Evolutionary conservation across 2,797 vertebrate species (phyloP), one percentile per base, ranked within the genome.

Genomic region (Enteromius treurensis): DNA sequence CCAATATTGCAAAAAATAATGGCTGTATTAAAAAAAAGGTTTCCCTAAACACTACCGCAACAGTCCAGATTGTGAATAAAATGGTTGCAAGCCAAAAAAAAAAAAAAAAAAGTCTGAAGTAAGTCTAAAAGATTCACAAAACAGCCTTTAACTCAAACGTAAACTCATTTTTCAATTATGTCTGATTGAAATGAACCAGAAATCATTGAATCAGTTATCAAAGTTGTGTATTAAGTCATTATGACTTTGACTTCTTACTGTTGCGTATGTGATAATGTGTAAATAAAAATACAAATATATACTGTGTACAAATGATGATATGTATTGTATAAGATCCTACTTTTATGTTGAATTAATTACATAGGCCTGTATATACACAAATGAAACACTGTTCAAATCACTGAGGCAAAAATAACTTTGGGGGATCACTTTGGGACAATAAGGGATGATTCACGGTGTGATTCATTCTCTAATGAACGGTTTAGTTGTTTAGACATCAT

Each of bases 391-490:
- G 49, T 37, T 53, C 34, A 53, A 53, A 74, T 53, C 29, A 37
- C 19, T 23, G 49, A 55, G 32, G 49, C 32, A 8, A 75, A 21
- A 55, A 55, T 21, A 37, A 55, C 19, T 34, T 55, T 75, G 37
- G 32, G 29, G 19, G 21, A 60, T 76, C n/a, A 26, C n/a, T 76
- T 60, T 23, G 53, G 51, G 74, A 60, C 21, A 76, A 76, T 17
- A 60, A 40, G 7, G n/a, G 53, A 60, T 76, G 53, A 60, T 42
- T 77, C 74, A 77, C 5, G 19, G 53, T 6, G 14, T 60, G 34
- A 60, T 60, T 77, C n/a, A 77, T 77, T 60, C 75, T 26, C 55
- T 77, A 77, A 77, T 42, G 55, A 62, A 45, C 11, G 4, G 74
- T 62, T 62, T 60, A 45, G 21, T 19, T 77, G 55, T 62, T 60